Evolutionary conservation across 2,888 invertebrate genomes (phyloP), one percentile per base, ranked within the genome.

Genomic region (Mesopsocus fuscifrons): DNA sequence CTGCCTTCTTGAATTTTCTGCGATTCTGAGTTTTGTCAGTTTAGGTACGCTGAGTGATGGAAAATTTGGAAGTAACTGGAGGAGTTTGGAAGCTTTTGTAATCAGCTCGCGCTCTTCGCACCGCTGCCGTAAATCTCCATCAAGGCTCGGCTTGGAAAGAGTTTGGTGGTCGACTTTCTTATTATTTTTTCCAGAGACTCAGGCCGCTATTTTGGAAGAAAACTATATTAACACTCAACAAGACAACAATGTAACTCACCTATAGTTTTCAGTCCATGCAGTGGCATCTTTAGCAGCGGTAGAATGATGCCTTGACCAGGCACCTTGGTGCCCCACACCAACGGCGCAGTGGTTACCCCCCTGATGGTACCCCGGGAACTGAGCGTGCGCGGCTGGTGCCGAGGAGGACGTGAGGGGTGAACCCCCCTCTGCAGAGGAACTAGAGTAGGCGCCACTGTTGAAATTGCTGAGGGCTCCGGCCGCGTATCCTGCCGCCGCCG

Each of bases 181-280:
- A n/a, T n/a, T n/a, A n/a, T n/a, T n/a, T n/a, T n/a, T n/a, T n/a
- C n/a, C n/a, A n/a, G n/a, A n/a, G n/a, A n/a, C n/a, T n/a, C n/a
- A n/a, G n/a, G n/a, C n/a, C n/a, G n/a, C n/a, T n/a, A n/a, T n/a
- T n/a, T n/a, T n/a, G n/a, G n/a, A n/a, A n/a, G n/a, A n/a, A n/a
- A n/a, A n/a, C n/a, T n/a, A n/a, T n/a, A n/a, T n/a, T n/a, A n/a
- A n/a, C n/a, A n/a, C n/a, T n/a, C n/a, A n/a, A n/a, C n/a, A n/a
- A n/a, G n/a, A n/a, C n/a, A n/a, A n/a, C n/a, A n/a, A n/a, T 9
- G 26, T 26, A 26, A 26, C 47, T 45, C 30, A 49, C 48, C 48
- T 45, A 30, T 49, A 49, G 44, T 49, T 49, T 34, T 49, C 48
- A 8, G 48, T 38, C 48, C 48, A 49, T 16, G 44, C 41, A 17